Evolutionary conservation across 2,113 vertebrate species (phyloP), one percentile per base, ranked within the genome.

Genomic region (Calidris pugnax): DNA sequence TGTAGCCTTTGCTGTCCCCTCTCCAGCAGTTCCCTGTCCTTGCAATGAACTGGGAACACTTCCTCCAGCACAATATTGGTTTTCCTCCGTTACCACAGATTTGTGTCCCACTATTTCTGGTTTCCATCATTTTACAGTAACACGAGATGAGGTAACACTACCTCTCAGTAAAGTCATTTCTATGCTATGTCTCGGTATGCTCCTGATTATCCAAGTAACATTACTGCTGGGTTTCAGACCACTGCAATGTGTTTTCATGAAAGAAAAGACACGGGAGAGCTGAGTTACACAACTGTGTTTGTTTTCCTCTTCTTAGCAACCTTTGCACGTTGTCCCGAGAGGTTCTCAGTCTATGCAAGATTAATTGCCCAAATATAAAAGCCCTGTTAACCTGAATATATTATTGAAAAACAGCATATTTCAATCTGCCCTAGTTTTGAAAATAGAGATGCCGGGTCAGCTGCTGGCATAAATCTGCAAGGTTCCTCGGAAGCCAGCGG

Each of bases 401-500:
- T 92, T 89, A 89, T 89, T 91, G 93, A 95, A 91, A 91, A 81
- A 3, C 94, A 60, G 56, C 84, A 68, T 94, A 89, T 95, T 90
- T 95, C 95, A 94, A 92, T 85, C 76, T 37, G 95, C 77, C 93
- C 95, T 45, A 75, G 64, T 92, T 95, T 85, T 87, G 95, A 19
- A 96, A 89, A 93, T 89, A 87, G 89, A 96, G 95, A 67, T 87
- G 96, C 87, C 27, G 23, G 95, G 94, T 95, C 91, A 94, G 93
- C 95, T 94, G 28, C 69, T 33, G 89, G 80, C 91, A 68, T 89
- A 89, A 97, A 95, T 95, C 90, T 71, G 75, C 88, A 23, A 4
- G 10, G 88, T 83, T 94, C 71, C 83, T 55, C 9, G 9, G 62
- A 53, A 89, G 68, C 2, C 51, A 27, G 59, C 2, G 1, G 86